Conservation (phyloP, 1,140 invertebrate genomes). For the Brachionus rubens region DNA sequence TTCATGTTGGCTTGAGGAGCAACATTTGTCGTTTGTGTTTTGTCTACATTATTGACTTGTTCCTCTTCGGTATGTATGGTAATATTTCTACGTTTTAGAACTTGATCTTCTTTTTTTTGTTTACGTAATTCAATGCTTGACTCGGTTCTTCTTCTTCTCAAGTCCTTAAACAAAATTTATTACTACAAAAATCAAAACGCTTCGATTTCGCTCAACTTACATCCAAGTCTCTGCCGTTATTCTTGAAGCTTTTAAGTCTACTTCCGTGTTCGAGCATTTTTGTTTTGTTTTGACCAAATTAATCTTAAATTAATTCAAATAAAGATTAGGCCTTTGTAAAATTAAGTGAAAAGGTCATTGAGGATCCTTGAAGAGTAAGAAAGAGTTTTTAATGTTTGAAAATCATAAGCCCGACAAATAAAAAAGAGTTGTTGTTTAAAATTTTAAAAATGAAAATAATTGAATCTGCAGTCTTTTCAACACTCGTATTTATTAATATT, state of each 20-base stretch:
- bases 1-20: constrained; percentile 1
- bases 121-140: constrained; percentile 38
- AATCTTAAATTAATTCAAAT: no score
- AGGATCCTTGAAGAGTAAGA: no score
- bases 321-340: no score
- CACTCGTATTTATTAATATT: no score
- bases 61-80: neutral
- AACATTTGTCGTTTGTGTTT: neutral
- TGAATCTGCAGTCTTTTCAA: no score
- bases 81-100: constrained; percentile 86
- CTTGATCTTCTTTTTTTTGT: constrained; percentile 90
- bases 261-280: constrained; percentile 46
- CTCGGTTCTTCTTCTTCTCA: constrained; percentile 40
- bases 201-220: constrained; percentile 65
- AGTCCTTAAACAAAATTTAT: neutral
- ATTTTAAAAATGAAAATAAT: no score
- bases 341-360: no score
- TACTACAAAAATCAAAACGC: neutral
- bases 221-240: constrained; percentile 56
- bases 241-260: constrained; percentile 55
- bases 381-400: no score
- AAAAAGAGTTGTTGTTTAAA: no score
- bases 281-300: no score
- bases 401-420: no score
- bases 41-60: constrained; percentile 36